Conservation (phyloP, 1,140 invertebrate species). For the Solen grandis region DNA sequence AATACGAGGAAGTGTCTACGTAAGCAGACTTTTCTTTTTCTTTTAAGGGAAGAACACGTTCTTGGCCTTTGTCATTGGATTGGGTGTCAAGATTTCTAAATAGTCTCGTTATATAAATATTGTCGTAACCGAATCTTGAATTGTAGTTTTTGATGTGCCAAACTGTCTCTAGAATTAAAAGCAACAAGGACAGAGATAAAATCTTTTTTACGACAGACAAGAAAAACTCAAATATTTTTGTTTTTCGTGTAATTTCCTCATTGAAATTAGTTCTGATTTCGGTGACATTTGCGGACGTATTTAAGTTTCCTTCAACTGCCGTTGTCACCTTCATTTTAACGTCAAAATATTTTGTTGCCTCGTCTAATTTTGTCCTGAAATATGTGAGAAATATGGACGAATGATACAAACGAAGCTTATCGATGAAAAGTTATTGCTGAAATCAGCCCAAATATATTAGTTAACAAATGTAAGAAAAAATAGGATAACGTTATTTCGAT, state of each 20-base stretch:
- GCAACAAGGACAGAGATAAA: slow-evolving; percentile 19
- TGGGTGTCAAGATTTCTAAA: slow-evolving; percentile 38
- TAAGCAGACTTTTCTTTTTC: slow-evolving; percentile 46
- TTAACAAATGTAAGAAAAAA: no score
- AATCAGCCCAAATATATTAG: no score
- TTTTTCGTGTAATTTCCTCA: slow-evolving; percentile 5
- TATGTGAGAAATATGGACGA: no score
- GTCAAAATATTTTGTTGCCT: not conserved
- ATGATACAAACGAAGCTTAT: no score
- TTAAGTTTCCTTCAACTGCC: not conserved
- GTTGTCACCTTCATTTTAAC: not conserved
- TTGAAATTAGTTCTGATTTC: slow-evolving; percentile 13
- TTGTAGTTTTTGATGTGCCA: slow-evolving; percentile 42
- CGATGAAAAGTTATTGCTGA: no score
- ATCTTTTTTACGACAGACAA: slow-evolving; percentile 12
- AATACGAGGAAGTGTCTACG: slow-evolving; percentile 12
- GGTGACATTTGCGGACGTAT: not conserved
- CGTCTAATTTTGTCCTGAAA: slow-evolving; percentile 4
- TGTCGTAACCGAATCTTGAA: slow-evolving; percentile 50
- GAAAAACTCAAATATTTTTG: not conserved
- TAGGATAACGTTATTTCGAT: no score
- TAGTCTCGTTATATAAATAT: slow-evolving; percentile 49
- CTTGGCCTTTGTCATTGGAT: not conserved
- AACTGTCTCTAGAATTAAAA: slow-evolving; percentile 45
- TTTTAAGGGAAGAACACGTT: slow-evolving; percentile 45